Conservation (phyloP, 2,797 vertebrate genomes). For the Ctenopoma multispine region DNA sequence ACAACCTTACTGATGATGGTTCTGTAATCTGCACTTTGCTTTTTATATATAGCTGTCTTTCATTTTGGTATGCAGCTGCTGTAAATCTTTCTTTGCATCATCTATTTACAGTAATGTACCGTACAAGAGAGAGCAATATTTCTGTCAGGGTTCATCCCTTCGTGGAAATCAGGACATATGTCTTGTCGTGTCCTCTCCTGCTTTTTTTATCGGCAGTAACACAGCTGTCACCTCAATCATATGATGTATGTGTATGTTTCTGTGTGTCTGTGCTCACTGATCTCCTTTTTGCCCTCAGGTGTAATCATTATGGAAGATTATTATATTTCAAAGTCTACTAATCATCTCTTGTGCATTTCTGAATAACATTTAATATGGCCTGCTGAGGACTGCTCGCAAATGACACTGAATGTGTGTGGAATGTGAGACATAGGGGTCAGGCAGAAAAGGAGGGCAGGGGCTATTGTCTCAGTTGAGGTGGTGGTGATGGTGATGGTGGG, state of each 20-base stretch:
- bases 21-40: slow-evolving; percentile 17
- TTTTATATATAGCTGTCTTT: neutral
- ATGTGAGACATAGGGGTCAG: slow-evolving; percentile 60
- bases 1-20: neutral
- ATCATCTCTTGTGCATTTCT: slow-evolving; percentile 39
- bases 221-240: slow-evolving; percentile 77
- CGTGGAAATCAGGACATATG: slow-evolving; percentile 67
- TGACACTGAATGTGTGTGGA: slow-evolving; percentile 42
- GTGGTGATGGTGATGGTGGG: too few species aligned
- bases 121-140: slow-evolving; percentile 47
- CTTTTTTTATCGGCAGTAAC: slow-evolving; percentile 70
- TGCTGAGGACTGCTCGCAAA: slow-evolving; percentile 26
- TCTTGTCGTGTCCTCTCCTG: slow-evolving; percentile 67
- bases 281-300: slow-evolving; percentile 51
- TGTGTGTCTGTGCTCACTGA: slow-evolving; percentile 20
- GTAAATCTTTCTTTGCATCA: slow-evolving; percentile 16
- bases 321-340: slow-evolving; percentile 48
- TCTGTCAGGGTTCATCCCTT: slow-evolving; percentile 63
- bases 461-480: slow-evolving; percentile 69
- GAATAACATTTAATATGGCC: slow-evolving; percentile 48
- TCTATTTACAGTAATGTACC: slow-evolving; percentile 52
- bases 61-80: slow-evolving; percentile 19
- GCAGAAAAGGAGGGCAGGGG: slow-evolving; percentile 60
- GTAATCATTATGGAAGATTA: slow-evolving; percentile 48
- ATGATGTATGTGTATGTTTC: slow-evolving; percentile 16